A percentile compares a stretch with the other conserved stretches of the same genome.
Conservation (phyloP, 2,888 invertebrate species). For the Dolichomitus sp. region DNA sequence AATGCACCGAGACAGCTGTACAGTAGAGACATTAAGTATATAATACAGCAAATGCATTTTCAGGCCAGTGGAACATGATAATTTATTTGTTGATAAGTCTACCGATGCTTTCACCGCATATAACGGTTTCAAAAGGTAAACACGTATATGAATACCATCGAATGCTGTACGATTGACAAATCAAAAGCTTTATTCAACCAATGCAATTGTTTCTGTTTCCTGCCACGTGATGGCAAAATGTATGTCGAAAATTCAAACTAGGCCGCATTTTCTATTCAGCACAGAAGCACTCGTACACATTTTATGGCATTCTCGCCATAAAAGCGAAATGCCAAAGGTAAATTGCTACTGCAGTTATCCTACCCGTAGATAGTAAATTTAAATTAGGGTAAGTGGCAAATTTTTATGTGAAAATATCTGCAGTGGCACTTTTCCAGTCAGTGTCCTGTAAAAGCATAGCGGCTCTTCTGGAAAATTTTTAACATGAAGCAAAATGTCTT, state of each 20-base stretch:
- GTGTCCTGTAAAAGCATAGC: no score
- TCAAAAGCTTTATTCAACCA: slow-evolving; percentile 8
- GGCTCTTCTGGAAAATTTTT: no score
- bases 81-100: slow-evolving; percentile 62
- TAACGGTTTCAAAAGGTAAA: slow-evolving; percentile 56
- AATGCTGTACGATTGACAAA: background rate
- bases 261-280: background rate
- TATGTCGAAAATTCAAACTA: background rate
- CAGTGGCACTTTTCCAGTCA: no score
- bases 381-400: no score
- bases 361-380: no score
- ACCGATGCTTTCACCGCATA: slow-evolving; percentile 60
- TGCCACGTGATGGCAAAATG: background rate
- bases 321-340: no score
- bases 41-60: slow-evolving; percentile 48
- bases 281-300: background rate
- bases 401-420: no score
- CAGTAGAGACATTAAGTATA: background rate
- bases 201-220: background rate
- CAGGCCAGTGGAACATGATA: slow-evolving; percentile 66
- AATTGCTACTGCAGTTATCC: no score
- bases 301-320: background rate
- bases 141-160: background rate
- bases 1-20: slow-evolving; percentile 9
- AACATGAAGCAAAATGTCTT: no score